phyloP scores from a whole-genome alignment of 2,888 invertebrate species.

The Morpho deidamia region DNA sequence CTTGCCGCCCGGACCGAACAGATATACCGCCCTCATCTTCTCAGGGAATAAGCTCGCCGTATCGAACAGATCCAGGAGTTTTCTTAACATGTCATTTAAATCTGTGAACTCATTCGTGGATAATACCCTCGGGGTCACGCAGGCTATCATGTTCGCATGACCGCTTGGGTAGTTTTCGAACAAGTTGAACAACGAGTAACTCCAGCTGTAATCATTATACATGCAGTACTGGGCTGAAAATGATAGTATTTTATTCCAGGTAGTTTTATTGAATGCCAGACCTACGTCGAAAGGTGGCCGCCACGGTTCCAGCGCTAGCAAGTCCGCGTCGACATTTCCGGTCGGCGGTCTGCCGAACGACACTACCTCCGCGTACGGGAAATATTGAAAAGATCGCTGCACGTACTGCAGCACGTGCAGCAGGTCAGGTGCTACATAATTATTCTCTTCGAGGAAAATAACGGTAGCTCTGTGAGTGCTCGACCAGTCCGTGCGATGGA shows the following conservation, averaged over 20 bases:
- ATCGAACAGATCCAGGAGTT: slow-evolving; percentile 10
- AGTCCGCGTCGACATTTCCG: slow-evolving; percentile 27
- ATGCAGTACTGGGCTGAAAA: slow-evolving; percentile 34
- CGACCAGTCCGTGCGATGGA: slow-evolving; percentile 31
- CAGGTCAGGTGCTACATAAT: slow-evolving; percentile 43
- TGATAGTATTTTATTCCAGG: slow-evolving; percentile 36
- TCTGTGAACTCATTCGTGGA: slow-evolving; percentile 24
- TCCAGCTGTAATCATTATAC: slow-evolving; percentile 47
- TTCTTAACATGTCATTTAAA: too few species aligned
- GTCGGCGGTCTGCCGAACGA: slow-evolving; percentile 36
- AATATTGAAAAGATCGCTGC: slow-evolving; percentile 26
- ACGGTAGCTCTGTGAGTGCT: slow-evolving; percentile 30
- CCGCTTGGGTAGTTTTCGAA: slow-evolving; percentile 30
- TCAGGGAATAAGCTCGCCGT: slow-evolving; percentile 28
- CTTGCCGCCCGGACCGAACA: slow-evolving; percentile 31
- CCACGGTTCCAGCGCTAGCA: slow-evolving; percentile 42
- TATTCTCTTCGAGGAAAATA: slow-evolving; percentile 42
- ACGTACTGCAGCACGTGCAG: slow-evolving; percentile 36
- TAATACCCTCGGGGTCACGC: slow-evolving; percentile 36
- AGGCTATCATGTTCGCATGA: slow-evolving; percentile 33
- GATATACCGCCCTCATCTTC: slow-evolving; percentile 30
- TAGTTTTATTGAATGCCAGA: slow-evolving; percentile 40
- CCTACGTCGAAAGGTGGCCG: slow-evolving; percentile 39
- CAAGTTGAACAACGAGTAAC: slow-evolving; percentile 39
- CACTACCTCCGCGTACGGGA: slow-evolving; percentile 34